Percentiles rank a stretch among this genome's conserved stretches.
Evolutionary conservation across 2,113 vertebrate genomes (phyloP).

Genomic region (Dendrocopos noguchii): DNA sequence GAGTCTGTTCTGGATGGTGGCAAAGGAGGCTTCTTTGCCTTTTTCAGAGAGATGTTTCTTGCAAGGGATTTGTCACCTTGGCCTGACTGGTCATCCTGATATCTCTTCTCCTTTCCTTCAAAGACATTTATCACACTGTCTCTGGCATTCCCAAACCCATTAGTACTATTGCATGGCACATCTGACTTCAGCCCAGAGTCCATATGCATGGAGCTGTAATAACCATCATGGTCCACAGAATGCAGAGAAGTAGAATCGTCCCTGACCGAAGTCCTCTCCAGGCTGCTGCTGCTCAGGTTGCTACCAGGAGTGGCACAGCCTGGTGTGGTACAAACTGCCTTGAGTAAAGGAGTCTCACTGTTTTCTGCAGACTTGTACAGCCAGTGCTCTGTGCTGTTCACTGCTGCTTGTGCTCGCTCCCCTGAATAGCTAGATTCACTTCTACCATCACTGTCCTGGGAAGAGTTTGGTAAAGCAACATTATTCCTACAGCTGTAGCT

Average conservation of each 20-base stretch:
- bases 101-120: constrained; percentile 80
- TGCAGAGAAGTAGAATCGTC: constrained; percentile 86
- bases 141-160: constrained; percentile 79
- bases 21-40: constrained; percentile 91
- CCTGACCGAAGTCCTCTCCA: constrained; percentile 82
- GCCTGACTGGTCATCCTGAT: constrained; percentile 72
- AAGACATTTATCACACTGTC: constrained; percentile 86
- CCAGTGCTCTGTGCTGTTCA: constrained; percentile 79
- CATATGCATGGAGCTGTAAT: constrained; percentile 81
- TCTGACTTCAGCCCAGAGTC: constrained; percentile 81
- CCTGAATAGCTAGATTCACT: constrained; percentile 84
- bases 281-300: constrained; percentile 86
- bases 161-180: constrained; percentile 62
- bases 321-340: constrained; percentile 71
- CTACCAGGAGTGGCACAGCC: constrained; percentile 85
- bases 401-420: constrained; percentile 72
- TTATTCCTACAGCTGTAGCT: constrained; percentile 54
- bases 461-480: constrained; percentile 36
- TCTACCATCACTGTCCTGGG: constrained; percentile 68
- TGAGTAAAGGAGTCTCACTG: constrained; percentile 71
- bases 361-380: constrained; percentile 79
- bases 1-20: constrained; percentile 95
- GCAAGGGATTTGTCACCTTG: constrained; percentile 84
- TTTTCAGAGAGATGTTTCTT: constrained; percentile 93
- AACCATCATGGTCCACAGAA: constrained; percentile 88